Evolutionary conservation across 1,140 invertebrate genomes (phyloP), one percentile per base, ranked within the genome.

Genomic region (Drepana arcuata): DNA sequence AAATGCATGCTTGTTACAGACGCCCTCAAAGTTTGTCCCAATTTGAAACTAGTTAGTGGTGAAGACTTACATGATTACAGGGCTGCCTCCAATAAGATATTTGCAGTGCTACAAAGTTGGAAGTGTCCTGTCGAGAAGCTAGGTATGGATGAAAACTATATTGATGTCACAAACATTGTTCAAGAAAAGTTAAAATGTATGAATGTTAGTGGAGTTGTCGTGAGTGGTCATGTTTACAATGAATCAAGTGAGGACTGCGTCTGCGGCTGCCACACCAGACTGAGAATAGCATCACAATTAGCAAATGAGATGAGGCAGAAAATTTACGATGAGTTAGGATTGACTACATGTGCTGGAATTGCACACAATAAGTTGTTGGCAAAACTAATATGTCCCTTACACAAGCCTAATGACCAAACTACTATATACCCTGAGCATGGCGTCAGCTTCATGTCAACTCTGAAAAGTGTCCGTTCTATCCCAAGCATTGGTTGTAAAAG

Each of bases 321-420:
- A 43, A 86, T 94, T 28, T 83, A 82, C 35, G 78, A 86, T 39
- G 86, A 90, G 32, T 75, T 94, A 24, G 87, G 89, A 21, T 84
- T 94, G 23, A 94, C 92, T 4, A 89, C 88, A 53, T 93, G 92
- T 84, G 93, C 92, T 33, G 93, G 93, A 7, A 88, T 95, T 44
- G 88, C 91, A 18, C 90, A 93, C 48, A 95, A 95, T 65, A 95
- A 95, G 77, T 63, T 95, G 29, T 67, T 95, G 49, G 90, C 93
- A 2, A 95, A 95, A 77, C 72, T 95, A 18, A 89, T 88, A 11
- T 90, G 91, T 43, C 85, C 86, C 16, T 72, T 86, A 28, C 85
- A 94, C 54, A 93, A 93, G 73, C 92, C 93, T 1, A 91, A 94
- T 71, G 87, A 93, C 50, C 93, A 95, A 61, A 95, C 93, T 5